phyloP scores from a whole-genome alignment of 2,888 invertebrate species.

The Desoria tigrina region DNA sequence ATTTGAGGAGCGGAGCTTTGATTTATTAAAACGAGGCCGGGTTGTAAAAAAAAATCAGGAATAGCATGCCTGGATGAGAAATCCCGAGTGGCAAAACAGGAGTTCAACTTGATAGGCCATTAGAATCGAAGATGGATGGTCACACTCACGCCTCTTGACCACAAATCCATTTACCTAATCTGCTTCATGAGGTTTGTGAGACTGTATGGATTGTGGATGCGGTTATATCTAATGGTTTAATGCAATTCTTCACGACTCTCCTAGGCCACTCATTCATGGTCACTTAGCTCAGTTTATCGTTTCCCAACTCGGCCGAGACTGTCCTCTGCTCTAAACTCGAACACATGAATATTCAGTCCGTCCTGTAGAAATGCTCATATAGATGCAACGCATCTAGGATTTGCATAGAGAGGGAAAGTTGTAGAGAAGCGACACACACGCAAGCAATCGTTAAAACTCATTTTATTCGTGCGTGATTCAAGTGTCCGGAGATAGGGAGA shows the following conservation, averaged over 20 bases:
- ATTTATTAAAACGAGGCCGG: too few species aligned
- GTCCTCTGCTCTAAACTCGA: not conserved
- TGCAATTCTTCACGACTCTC: too few species aligned
- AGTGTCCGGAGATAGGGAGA: not conserved
- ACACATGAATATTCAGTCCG: too few species aligned
- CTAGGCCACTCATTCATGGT: too few species aligned
- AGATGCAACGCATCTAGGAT: too few species aligned
- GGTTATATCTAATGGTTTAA: not conserved
- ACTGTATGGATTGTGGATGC: not conserved
- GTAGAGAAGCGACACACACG: not conserved
- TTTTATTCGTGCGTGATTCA: not conserved
- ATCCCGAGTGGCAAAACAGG: not conserved
- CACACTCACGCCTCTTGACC: constrained; percentile 14
- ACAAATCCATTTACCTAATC: constrained; percentile 23
- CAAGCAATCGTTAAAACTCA: not conserved
- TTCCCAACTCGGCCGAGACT: too few species aligned
- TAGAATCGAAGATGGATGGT: constrained; percentile 20
- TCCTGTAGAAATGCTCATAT: too few species aligned
- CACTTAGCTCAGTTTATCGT: too few species aligned
- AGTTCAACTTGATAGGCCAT: constrained; percentile 19
- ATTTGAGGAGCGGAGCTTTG: too few species aligned
- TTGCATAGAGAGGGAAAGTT: not conserved
- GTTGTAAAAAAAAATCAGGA: too few species aligned
- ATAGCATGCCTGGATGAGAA: too few species aligned
- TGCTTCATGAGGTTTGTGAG: not conserved